Base-by-base conservation (phyloP, 2,797 vertebrate genomes). In the Psittacula echo region DNA sequence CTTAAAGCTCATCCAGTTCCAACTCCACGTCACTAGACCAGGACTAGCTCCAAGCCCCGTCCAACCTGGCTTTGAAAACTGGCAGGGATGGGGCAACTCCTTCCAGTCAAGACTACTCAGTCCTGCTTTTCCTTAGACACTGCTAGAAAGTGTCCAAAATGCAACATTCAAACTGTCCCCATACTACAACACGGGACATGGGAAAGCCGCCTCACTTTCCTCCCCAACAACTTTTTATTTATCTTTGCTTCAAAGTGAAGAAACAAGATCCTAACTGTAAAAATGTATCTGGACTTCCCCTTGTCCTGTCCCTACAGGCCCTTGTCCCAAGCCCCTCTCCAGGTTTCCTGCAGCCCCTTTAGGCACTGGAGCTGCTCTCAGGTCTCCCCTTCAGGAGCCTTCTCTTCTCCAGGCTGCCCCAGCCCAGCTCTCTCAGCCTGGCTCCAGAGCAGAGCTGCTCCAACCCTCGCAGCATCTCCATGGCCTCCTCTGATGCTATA, bases 391-490 rank as follows among this genome's bases (percentile, higher is more conserved):
- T 53, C 1, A 53, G 1, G 29, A 61, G 61, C 11, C 41, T 47
- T 32, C 44, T 45, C 20, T 41, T 66, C 41, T 74, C 51, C 15
- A 67, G 41, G 26, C 61, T 79, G 15, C 37, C 19, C 47, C 12
- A 13, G 23, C 16, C 22, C 54, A 56, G 1, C 22, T 48, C 61
- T 21, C 50, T 32, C 58, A 60, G 29, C 30, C 22, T 20, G 39
- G 32, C 45, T 34, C n/a, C 41, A 4, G 6, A 53, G 1, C 1
- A 10, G 61, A 75, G 14, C 34, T 41, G 45, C 58, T 78, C 39
- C 72, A 53, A n/a, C 44, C 39, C 66, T 5, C 7, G 0, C 2
- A 37, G 2, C 39, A 34, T 18, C 45, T 66, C 17, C 1, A 0
- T 9, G n/a, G 54, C 41, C 39, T 70, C 15, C 37, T 56, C 70